Base-by-base conservation (phyloP, 2,888 invertebrate genomes). In the Drosophila fulvimacula region DNA sequence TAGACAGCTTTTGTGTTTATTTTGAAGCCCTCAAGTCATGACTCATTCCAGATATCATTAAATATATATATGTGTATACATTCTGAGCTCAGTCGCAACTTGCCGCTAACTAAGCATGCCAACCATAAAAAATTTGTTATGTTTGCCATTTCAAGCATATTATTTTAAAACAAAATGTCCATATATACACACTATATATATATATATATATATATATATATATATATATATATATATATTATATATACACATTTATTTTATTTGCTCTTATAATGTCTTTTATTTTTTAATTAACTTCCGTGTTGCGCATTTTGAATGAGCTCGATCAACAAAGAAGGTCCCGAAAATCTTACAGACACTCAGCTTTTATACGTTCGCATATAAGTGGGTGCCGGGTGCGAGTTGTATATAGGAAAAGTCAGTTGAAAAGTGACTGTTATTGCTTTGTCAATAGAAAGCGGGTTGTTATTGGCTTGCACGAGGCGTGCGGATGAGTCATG, bases 221-320 rank as follows among this genome's bases (percentile, higher is more conserved):
- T 38, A 38, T 36, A 6, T 36, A 24, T 24, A 24, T 24, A 24
- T 24, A 24, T 24, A 24, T 24, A 24, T 24, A 24, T 24, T 24
- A n/a, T n/a, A n/a, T n/a, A n/a, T n/a, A n/a, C n/a, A n/a, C n/a
- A n/a, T n/a, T n/a, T n/a, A 15, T 42, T 41, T 17, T 52, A 41
- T 75, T 53, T 46, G 64, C 55, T 69, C 66, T 82, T 87, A 69
- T 73, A 66, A 72, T 60, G 78, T 73, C 61, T 56, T 69, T 66
- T 76, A 66, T 81, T 83, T 68, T 86, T 83, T 83, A 85, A 88
- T 81, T 73, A 81, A 63, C 72, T 87, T 75, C 84, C 87, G 89
- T 77, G 69, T 44, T 49, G 24, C 24, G 79, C 69, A 83, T 88
- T 62, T 51, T 67, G 79, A 87, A 85, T 87, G 76, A 86, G 74